Base-by-base conservation (phyloP, 2,888 invertebrate genomes). In the Sylvicola cinctus region DNA sequence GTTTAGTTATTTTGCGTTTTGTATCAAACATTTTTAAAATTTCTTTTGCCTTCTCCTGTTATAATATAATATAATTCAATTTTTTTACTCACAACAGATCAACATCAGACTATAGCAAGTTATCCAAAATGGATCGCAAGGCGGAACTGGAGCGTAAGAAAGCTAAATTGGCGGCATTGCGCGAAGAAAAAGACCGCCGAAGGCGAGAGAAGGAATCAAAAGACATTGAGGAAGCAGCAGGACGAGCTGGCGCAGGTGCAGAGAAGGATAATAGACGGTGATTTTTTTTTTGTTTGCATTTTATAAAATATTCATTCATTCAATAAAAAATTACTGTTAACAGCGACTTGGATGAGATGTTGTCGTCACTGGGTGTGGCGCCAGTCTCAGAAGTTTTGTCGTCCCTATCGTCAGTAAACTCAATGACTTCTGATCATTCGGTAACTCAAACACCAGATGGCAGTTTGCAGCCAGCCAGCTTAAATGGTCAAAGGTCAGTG, bases 71-170 rank as follows among this genome's bases (percentile, higher is more conserved):
- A 20, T 20, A 6, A 20, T 8, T 6, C 4, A 20, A 20, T 20
- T 20, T 6, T 8, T 6, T 20, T 20, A 4, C 20, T n/a, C n/a
- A n/a, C n/a, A n/a, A n/a, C 20, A 20, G 20, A 20, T 20, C 20
- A 20, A 20, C 20, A 8, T 20, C 20, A 20, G 20, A 20, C 20
- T 28, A 28, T 28, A 28, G 28, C 6, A 28, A 28, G 14, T 14
- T 35, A 14, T 32, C 26, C 16, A 46, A 42, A 37, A 58, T 58
- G 58, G 88, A 88, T 60, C 71, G 88, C 41, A 85, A 84, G 56
- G 85, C 83, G n/a, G 88, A 90, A 61, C 57, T 90, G 48, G 88
- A 88, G 60, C 70, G 85, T 39, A 90, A 90, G 58, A 85, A 87
- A 55, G 85, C 84, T 16, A 87, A 85, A 60, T 68, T 90, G 45